These are phyloP conservation scores for Butorides virescens DNA, from an alignment of 2,113 vertebrate genomes.

Conservation along the genomic window DNA sequence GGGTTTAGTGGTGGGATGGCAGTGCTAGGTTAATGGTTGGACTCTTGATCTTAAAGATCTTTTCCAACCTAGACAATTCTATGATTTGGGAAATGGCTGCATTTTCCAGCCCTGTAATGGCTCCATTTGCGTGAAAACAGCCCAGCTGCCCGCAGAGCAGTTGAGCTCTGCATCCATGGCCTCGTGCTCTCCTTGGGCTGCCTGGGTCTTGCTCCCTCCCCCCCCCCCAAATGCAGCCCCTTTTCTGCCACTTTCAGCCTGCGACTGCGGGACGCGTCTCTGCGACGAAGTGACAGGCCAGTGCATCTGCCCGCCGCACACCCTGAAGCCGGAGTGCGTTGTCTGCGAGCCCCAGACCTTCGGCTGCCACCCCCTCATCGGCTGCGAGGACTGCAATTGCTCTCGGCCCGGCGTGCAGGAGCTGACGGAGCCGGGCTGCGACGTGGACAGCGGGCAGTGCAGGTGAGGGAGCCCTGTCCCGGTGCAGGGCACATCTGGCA, in stretches of 20 bases:
- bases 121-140: not conserved
- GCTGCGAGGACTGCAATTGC: conserved; percentile 95
- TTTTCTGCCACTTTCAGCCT: conserved; percentile 74
- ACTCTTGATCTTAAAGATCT: too few species aligned
- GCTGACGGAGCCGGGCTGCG: conserved; percentile 76
- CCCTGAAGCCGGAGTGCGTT: conserved; percentile 84
- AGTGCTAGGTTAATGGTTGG: too few species aligned
- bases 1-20: too few species aligned
- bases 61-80: too few species aligned
- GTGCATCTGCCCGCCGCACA: conserved; percentile 92
- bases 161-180: not conserved
- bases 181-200: not conserved
- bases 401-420: conserved; percentile 80
- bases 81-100: not conserved
- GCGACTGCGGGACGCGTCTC: conserved; percentile 84
- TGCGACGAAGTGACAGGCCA: conserved; percentile 89
- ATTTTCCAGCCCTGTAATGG: not conserved
- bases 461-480: conserved; percentile 68
- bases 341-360: conserved; percentile 90
- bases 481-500: accelerated
- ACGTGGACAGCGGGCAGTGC: conserved; percentile 91
- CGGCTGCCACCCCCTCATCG: conserved; percentile 91
- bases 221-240: not conserved
- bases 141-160: not conserved
- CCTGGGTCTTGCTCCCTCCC: not conserved